Base-by-base conservation (phyloP, 2,113 vertebrate genomes). In the Blennius ocellaris region DNA sequence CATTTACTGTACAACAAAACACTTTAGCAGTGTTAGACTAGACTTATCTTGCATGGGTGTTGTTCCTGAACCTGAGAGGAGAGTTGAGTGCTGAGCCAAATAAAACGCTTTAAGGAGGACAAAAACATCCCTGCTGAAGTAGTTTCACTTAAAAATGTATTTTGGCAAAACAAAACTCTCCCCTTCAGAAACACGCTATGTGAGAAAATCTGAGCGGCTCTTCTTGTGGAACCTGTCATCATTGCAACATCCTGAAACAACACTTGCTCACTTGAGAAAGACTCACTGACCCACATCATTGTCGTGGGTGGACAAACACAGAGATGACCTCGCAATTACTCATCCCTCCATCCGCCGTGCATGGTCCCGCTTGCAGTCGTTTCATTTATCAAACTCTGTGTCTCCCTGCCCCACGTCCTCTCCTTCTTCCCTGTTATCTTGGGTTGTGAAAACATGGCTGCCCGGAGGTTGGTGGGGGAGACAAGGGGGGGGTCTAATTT, bases 391-490 rank as follows among this genome's bases (percentile, higher is more conserved):
- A 84, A 75, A 77, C 71, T 57, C 66, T 2, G 8, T 44, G 37
- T 60, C 60, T 80, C 63, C 48, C 56, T 45, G 39, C 66, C 56
- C 63, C 62, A 6, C 37, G 14, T 70, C 53, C 51, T 52, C 78
- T 57, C 43, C 56, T 65, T 49, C 52, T 71, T 38, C 80, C 68
- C 62, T 89, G 86, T 90, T 90, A 87, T 90, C 88, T 87, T 11
- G 44, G 58, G 44, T 78, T 89, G 78, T 71, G 69, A 86, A 85
- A 87, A 86, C 89, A 86, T 62, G 78, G 89, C 83, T 61, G 73
- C 78, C 83, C 21, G 68, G 69, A 76, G 69, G 73, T 57, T 76
- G 73, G 63, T 83, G 79, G 72, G 87, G 83, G 75, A 76, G 72
- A 12, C 21, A 30, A 30, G 59, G 51, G 67, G 67, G 75, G 68